Percentiles rank a stretch among this genome's conserved stretches.
Evolutionary conservation across 2,888 invertebrate species (phyloP).

Genomic region (Tenthredo distinguenda): DNA sequence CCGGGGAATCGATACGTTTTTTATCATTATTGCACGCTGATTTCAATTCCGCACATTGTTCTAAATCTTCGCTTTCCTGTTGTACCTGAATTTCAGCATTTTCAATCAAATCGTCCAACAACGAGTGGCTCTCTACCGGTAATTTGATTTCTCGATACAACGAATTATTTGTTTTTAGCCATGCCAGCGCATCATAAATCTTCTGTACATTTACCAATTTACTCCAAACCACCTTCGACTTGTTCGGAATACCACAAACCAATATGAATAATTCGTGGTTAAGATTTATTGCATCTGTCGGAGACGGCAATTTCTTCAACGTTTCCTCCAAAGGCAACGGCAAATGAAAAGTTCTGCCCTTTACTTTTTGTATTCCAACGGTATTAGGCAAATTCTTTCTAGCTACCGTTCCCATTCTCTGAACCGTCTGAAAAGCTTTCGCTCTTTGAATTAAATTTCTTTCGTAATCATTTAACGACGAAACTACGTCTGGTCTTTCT

Average conservation of each 20-base stretch:
- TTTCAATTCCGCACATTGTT: neutral
- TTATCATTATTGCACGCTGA: too few relatives aligned
- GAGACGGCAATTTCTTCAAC: slow-evolving; percentile 66
- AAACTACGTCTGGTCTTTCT: neutral
- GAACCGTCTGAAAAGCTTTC: slow-evolving; percentile 71
- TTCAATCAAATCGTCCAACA: slow-evolving; percentile 52
- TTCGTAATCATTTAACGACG: slow-evolving; percentile 50
- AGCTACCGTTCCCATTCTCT: slow-evolving; percentile 67
- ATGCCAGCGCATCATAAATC: slow-evolving; percentile 64
- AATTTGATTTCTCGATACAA: slow-evolving; percentile 64
- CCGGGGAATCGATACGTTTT: neutral
- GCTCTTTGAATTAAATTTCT: slow-evolving; percentile 65
- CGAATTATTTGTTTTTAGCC: slow-evolving; percentile 67
- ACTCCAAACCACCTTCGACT: slow-evolving; percentile 65
- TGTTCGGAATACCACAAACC: slow-evolving; percentile 67
- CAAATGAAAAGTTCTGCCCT: slow-evolving; percentile 49
- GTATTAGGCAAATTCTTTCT: slow-evolving; percentile 65
- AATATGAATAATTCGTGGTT: slow-evolving; percentile 68
- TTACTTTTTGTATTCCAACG: slow-evolving; percentile 59
- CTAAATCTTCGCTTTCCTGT: slow-evolving; percentile 39
- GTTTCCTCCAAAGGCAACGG: slow-evolving; percentile 71
- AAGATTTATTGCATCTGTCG: slow-evolving; percentile 64
- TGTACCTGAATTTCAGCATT: slow-evolving; percentile 56
- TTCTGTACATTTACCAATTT: slow-evolving; percentile 67
- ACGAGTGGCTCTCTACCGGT: slow-evolving; percentile 56